Base-by-base conservation (phyloP, 2,888 invertebrate species). In the Trypoxylon attenuatum region DNA sequence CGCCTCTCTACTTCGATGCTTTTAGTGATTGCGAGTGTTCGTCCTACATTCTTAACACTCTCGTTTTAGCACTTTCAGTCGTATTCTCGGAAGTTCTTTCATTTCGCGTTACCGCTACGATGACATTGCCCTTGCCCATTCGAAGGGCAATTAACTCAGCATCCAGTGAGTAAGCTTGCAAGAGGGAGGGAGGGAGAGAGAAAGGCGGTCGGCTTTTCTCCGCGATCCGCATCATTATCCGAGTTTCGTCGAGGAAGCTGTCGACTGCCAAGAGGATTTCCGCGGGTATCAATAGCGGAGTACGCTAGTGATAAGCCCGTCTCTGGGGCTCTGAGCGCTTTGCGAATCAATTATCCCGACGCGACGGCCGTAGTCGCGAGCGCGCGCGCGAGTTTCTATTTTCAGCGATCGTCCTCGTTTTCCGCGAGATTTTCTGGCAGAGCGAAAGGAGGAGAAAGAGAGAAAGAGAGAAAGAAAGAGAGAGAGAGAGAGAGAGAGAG, bases 281-380 rank as follows among this genome's bases (percentile, higher is more conserved):
- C 54, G 57, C 19, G 50, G 19, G 10, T 69, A 60, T 73, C 60
- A 65, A 64, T 69, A 43, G 50, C 33, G 19, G 27, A 29, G n/a
- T 49, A 27, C 18, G 50, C 46, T 51, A 60, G 51, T 43, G 62
- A 73, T 69, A 72, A 60, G 54, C 39, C 25, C 13, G 23, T 8
- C 18, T 16, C 39, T 19, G 22, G 47, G 27, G 18, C 55, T n/a
- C 43, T 13, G 13, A 1, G 13, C 22, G 57, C 52, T 42, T 46
- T 49, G 45, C 22, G 63, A 66, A 66, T 66, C 55, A 69, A 72
- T 72, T 73, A 73, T 73, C 60, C 41, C 25, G 18, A 21, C n/a
- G 45, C 23, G 15, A 13, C 23, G 22, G 39, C 51, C n/a, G n/a
- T n/a, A n/a, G n/a, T n/a, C n/a, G n/a, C n/a, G n/a, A n/a, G n/a